These are phyloP conservation scores for Heloderma charlesbogerti DNA, from an alignment of 2,113 vertebrate genomes.

Conservation along the genomic window DNA sequence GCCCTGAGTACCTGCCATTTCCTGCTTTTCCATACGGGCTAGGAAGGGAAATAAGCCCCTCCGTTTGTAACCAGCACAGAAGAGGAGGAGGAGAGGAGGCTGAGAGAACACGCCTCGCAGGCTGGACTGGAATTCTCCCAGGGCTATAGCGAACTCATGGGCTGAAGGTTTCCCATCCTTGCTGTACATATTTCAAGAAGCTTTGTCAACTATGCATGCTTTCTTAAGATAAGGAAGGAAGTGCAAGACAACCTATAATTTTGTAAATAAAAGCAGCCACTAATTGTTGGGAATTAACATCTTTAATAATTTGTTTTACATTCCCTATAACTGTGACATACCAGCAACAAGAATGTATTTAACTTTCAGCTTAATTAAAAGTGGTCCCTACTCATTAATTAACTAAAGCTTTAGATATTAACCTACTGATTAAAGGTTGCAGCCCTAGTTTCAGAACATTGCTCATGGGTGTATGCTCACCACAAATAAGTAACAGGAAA, in stretches of 20 bases:
- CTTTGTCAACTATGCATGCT: background rate
- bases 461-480: background rate
- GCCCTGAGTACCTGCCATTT: too few relatives aligned
- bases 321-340: background rate
- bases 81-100: background rate
- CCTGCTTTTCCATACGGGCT: too few relatives aligned
- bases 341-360: background rate
- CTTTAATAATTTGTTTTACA: background rate
- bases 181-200: too few relatives aligned
- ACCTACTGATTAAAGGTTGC: conserved; percentile 23
- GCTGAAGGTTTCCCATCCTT: too few relatives aligned
- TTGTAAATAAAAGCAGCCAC: background rate
- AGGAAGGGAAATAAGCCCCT: background rate
- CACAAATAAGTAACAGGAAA: background rate
- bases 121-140: too few relatives aligned
- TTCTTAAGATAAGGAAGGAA: background rate
- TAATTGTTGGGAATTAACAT: background rate
- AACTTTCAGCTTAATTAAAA: conserved; percentile 19
- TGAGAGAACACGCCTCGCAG: too few relatives aligned
- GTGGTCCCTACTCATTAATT: conserved; percentile 10
- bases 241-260: background rate
- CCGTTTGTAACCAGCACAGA: background rate
- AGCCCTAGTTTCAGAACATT: background rate
- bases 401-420: conserved; percentile 6
- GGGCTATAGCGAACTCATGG: too few relatives aligned